These are phyloP conservation scores for Scomber colias DNA, from an alignment of 2,113 vertebrate species.

Conservation along the genomic window DNA sequence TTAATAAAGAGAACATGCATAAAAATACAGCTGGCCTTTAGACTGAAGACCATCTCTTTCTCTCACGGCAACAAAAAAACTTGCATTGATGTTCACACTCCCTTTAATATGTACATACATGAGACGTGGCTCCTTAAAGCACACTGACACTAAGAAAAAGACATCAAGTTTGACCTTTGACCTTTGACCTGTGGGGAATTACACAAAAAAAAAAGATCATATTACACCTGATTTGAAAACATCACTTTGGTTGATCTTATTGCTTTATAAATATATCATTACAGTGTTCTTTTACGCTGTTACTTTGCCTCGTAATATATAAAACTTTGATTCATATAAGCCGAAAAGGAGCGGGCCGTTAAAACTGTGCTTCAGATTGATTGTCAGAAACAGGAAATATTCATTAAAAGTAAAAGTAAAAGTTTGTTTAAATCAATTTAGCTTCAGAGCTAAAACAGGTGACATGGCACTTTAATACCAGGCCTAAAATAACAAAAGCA, in stretches of 20 bases:
- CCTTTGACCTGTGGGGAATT: slow-evolving; percentile 34
- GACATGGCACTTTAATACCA: slow-evolving; percentile 56
- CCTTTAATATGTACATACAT: slow-evolving; percentile 49
- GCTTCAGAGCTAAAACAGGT: slow-evolving; percentile 26
- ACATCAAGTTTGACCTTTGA: slow-evolving; percentile 32
- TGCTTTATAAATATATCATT: slow-evolving; percentile 32
- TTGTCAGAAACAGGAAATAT: slow-evolving; percentile 22
- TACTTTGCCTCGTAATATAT: neutral
- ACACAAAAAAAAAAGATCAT: neutral
- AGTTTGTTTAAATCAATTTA: slow-evolving; percentile 10
- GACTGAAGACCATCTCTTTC: neutral
- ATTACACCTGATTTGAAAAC: slow-evolving; percentile 41
- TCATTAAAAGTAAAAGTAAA: neutral
- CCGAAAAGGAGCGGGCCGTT: slow-evolving; percentile 1
- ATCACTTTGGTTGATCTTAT: slow-evolving; percentile 67
- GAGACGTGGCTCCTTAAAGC: slow-evolving; percentile 33
- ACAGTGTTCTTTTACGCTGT: neutral
- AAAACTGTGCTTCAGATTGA: slow-evolving; percentile 15
- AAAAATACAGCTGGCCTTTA: slow-evolving; percentile 52
- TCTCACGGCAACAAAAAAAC: slow-evolving; percentile 37
- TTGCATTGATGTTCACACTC: slow-evolving; percentile 28
- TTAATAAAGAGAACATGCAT: slow-evolving; percentile 68
- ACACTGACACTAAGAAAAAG: slow-evolving; percentile 31
- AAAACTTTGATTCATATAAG: slow-evolving; percentile 6
- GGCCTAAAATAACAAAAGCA: slow-evolving; percentile 36